Percentiles rank a stretch among this genome's conserved stretches.
These are phyloP conservation scores for Zingel zingel DNA, from an alignment of 2,113 vertebrate genomes.

Conservation along the genomic window DNA sequence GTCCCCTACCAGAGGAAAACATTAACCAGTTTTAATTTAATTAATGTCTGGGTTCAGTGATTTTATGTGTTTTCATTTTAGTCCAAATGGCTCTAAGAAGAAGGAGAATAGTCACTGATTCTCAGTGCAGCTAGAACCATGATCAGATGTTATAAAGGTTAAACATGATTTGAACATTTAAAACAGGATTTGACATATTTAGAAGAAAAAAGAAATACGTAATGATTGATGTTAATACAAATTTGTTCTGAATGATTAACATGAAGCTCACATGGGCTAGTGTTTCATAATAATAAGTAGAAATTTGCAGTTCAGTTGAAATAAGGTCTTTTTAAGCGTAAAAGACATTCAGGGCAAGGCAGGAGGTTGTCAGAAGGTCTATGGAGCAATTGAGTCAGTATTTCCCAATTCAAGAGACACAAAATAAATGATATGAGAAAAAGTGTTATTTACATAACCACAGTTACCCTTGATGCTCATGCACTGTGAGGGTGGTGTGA, in stretches of 20 bases:
- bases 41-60: slow-evolving; percentile 43
- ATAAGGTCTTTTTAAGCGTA: slow-evolving; percentile 37
- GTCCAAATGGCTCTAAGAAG: slow-evolving; percentile 40
- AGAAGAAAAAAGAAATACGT: slow-evolving; percentile 33
- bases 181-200: slow-evolving; percentile 32
- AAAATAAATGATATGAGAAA: not conserved
- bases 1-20: slow-evolving; percentile 19
- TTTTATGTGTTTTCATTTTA: slow-evolving; percentile 52
- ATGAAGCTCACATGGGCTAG: not conserved
- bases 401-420: not conserved
- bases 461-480: not conserved
- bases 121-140: slow-evolving; percentile 4
- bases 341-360: slow-evolving; percentile 1
- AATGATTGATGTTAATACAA: slow-evolving; percentile 37
- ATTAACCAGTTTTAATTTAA: slow-evolving; percentile 45
- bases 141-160: slow-evolving; percentile 28
- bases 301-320: slow-evolving; percentile 19
- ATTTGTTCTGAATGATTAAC: slow-evolving; percentile 32
- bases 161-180: slow-evolving; percentile 31
- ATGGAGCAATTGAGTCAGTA: not conserved
- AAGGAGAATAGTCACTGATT: slow-evolving; percentile 21
- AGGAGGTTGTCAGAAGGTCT: slow-evolving; percentile 28
- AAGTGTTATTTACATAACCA: not conserved
- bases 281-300: slow-evolving; percentile 18
- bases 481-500: not conserved